Conservation (phyloP, 2,113 vertebrate genomes). For the Uria lomvia region DNA sequence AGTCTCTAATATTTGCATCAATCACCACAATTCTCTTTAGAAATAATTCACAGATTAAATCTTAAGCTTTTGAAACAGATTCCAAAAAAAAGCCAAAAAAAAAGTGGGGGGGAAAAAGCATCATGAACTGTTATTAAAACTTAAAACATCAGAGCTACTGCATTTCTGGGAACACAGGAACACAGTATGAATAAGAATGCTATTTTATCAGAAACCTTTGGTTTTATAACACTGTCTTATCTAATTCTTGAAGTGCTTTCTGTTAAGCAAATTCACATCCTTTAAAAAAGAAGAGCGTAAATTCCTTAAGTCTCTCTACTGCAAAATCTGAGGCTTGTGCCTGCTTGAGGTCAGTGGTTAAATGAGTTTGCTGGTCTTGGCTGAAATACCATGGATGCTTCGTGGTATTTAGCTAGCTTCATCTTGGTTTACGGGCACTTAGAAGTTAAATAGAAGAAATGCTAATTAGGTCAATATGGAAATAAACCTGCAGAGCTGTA, state of each 20-base stretch:
- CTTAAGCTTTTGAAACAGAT: constrained; percentile 59
- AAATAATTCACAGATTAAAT: constrained; percentile 64
- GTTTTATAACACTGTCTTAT: constrained; percentile 7
- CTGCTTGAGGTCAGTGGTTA: not conserved
- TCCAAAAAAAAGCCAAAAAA: not conserved
- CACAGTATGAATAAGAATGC: not conserved
- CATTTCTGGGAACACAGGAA: not conserved
- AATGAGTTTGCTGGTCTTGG: not conserved
- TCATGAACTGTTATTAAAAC: constrained; percentile 55
- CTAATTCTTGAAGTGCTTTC: constrained; percentile 4
- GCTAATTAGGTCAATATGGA: constrained; percentile 3
- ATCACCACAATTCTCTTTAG: constrained; percentile 34
- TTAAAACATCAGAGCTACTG: not conserved
- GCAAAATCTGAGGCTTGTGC: not conserved
- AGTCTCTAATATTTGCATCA: constrained; percentile 36
- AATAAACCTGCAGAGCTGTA: constrained; percentile 19
- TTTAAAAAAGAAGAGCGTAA: not conserved
- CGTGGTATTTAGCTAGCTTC: not conserved
- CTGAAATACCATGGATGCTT: not conserved
- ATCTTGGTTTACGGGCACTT: not conserved
- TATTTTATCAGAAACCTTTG: not conserved
- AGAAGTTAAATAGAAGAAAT: constrained; percentile 14
- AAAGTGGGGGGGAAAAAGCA: not conserved
- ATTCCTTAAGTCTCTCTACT: not conserved
- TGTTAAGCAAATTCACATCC: not conserved